Percentiles rank a stretch among this genome's conserved stretches.
phyloP scores from a whole-genome alignment of 2,113 vertebrate genomes.

The Thunnus thynnus region DNA sequence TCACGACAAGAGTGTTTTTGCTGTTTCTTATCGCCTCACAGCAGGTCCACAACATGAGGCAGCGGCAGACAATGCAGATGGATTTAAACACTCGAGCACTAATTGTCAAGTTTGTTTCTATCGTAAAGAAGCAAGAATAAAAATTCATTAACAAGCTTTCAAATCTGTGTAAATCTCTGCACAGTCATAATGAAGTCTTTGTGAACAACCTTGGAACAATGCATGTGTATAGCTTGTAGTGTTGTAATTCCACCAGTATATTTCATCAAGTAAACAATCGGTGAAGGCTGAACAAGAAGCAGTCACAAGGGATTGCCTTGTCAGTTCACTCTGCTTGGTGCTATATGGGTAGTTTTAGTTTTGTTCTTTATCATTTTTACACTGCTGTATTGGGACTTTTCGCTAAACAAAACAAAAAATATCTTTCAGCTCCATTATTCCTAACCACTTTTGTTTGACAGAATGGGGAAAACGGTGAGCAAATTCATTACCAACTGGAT shows the following conservation, averaged over 20 bases:
- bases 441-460: conserved; percentile 19
- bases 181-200: conserved; percentile 43
- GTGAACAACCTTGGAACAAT: conserved; percentile 69
- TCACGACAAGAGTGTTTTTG: conserved; percentile 26
- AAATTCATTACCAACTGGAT: conserved; percentile 10
- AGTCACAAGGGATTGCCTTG: conserved; percentile 1
- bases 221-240: background rate
- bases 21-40: conserved; percentile 64
- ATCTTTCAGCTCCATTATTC: conserved; percentile 5
- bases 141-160: conserved; percentile 52
- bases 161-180: conserved; percentile 54
- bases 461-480: background rate
- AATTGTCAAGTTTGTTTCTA: conserved; percentile 49
- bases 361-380: conserved; percentile 23
- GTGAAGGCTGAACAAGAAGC: conserved; percentile 4
- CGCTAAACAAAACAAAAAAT: conserved; percentile 13
- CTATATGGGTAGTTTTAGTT: background rate
- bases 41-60: conserved; percentile 55
- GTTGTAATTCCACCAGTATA: conserved; percentile 39
- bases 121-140: conserved; percentile 42
- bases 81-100: conserved; percentile 41
- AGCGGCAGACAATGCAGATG: conserved; percentile 45
- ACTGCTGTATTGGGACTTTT: background rate
- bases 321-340: conserved; percentile 8
- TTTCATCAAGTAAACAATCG: conserved; percentile 49